phyloP scores from a whole-genome alignment of 1,140 invertebrate species.

The Dysdera silvatica region DNA sequence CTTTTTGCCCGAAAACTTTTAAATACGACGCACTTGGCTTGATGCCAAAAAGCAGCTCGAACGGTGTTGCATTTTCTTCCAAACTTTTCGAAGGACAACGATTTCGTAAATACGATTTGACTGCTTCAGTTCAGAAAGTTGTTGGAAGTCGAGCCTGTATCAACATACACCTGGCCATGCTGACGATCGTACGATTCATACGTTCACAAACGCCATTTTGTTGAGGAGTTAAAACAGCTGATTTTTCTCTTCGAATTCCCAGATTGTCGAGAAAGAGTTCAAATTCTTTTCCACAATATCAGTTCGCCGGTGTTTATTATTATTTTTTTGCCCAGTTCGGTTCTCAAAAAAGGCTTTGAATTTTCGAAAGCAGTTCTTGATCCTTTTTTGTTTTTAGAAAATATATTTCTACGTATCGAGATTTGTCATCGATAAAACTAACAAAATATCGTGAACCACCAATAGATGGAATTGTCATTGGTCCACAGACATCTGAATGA shows the following conservation, averaged over 20 bases:
- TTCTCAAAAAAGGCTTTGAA: not conserved
- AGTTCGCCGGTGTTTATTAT: not conserved
- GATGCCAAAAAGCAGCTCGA: too few species aligned
- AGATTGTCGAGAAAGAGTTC: not conserved
- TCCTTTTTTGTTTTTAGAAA: constrained; percentile 9
- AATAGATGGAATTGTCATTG: not conserved
- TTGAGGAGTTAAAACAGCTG: constrained; percentile 30
- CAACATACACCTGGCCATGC: constrained; percentile 29
- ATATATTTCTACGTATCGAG: not conserved
- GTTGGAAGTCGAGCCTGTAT: constrained; percentile 30
- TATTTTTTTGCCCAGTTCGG: not conserved
- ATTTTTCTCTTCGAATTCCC: not conserved
- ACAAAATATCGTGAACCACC: constrained; percentile 13
- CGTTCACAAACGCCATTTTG: constrained; percentile 37
- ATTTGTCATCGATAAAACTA: constrained; percentile 4
- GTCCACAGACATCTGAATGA: too few species aligned
- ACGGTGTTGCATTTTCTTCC: too few species aligned
- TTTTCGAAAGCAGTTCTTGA: not conserved
- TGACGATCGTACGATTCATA: constrained; percentile 43
- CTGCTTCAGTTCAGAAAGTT: constrained; percentile 34
- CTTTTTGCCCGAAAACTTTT: too few species aligned
- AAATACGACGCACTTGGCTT: too few species aligned
- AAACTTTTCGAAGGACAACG: not conserved
- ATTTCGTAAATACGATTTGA: not conserved
- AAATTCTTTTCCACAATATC: not conserved